A percentile compares a stretch with the other conserved stretches of the same genome.
Conservation (phyloP, 2,113 vertebrate species). For the Catharus bicknelli region DNA sequence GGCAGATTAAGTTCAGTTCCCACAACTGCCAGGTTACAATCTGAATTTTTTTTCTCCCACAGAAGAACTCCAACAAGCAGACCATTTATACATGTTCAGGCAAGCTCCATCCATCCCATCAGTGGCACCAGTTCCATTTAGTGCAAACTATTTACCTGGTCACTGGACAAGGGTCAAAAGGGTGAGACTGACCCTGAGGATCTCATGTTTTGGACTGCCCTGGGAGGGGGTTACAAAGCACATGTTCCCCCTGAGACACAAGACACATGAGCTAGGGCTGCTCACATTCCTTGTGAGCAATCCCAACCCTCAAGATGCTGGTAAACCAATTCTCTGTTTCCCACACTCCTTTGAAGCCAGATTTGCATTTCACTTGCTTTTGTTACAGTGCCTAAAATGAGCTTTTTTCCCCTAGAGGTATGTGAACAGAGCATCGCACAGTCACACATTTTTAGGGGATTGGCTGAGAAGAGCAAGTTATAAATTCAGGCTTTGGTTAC, state of each 20-base stretch:
- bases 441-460: too few relatives aligned
- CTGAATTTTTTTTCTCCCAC: neutral
- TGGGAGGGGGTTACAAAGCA: neutral
- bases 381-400: too few relatives aligned
- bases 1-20: neutral
- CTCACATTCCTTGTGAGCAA: neutral
- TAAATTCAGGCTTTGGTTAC: neutral
- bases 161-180: neutral
- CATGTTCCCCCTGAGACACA: neutral
- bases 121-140: neutral
- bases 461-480: neutral
- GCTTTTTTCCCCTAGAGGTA: too few relatives aligned
- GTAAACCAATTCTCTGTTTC: conserved; percentile 14
- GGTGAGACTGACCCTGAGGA: neutral
- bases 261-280: neutral
- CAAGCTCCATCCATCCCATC: neutral
- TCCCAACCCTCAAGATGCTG: neutral
- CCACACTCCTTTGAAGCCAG: conserved; percentile 23
- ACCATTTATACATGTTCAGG: neutral
- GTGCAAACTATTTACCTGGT: neutral
- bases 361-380: conserved; percentile 30
- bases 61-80: neutral
- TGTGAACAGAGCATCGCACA: too few relatives aligned
- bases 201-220: neutral
- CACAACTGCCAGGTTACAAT: neutral